These are phyloP conservation scores for Acrobasis suavella DNA, from an alignment of 2,888 invertebrate species.

Conservation along the genomic window DNA sequence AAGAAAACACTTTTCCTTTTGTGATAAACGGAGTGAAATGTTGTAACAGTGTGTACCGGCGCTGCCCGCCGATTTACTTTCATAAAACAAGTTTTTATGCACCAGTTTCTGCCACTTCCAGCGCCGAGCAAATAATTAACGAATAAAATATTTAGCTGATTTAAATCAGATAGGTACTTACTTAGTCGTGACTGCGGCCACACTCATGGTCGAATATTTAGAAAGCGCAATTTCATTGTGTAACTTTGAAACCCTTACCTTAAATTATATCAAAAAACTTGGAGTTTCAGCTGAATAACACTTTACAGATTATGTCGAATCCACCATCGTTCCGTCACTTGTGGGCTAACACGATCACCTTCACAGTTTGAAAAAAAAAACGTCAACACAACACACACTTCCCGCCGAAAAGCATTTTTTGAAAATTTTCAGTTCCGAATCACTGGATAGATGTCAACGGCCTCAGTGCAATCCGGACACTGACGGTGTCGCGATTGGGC, in stretches of 20 bases:
- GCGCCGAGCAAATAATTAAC: slow-evolving; percentile 41
- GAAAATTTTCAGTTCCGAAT: slow-evolving; percentile 54
- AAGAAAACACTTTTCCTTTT: slow-evolving; percentile 49
- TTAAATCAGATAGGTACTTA: slow-evolving; percentile 43
- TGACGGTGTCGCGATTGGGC: slow-evolving; percentile 66
- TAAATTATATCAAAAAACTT: slow-evolving; percentile 51
- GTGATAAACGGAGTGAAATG: slow-evolving; percentile 57
- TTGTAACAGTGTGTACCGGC: slow-evolving; percentile 48
- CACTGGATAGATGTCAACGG: slow-evolving; percentile 68
- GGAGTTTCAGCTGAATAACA: slow-evolving; percentile 58
- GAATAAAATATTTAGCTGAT: slow-evolving; percentile 54
- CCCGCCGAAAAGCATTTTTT: slow-evolving; percentile 68
- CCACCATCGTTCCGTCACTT: slow-evolving; percentile 77
- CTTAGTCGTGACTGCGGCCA: slow-evolving; percentile 63
- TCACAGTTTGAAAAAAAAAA: slow-evolving; percentile 55
- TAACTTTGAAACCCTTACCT: slow-evolving; percentile 60
- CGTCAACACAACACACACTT: slow-evolving; percentile 59
- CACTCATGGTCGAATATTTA: slow-evolving; percentile 78
- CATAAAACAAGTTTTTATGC: slow-evolving; percentile 61
- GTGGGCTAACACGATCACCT: slow-evolving; percentile 66
- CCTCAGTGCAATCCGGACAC: slow-evolving; percentile 71
- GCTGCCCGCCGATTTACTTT: slow-evolving; percentile 57
- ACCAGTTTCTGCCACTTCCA: slow-evolving; percentile 36
- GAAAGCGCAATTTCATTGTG: slow-evolving; percentile 76
- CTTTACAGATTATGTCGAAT: slow-evolving; percentile 67